phyloP scores from a whole-genome alignment of 1,140 invertebrate genomes.

The Tetraneura akinire region DNA sequence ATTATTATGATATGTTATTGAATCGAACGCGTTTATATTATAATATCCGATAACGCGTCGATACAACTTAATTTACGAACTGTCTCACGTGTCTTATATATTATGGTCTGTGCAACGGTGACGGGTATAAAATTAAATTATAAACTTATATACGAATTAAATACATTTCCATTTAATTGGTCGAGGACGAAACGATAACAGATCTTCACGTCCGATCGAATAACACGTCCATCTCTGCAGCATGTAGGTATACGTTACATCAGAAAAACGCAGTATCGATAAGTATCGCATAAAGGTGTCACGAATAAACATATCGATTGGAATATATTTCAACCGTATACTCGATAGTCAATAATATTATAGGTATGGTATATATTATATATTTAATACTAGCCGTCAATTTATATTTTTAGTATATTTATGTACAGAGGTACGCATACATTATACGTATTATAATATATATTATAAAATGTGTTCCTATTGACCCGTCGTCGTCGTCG shows the following conservation, averaged over 20 bases:
- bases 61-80: neutral
- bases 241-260: neutral
- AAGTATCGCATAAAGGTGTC: neutral
- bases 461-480: no score
- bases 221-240: neutral
- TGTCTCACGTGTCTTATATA: no score
- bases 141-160: neutral
- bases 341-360: neutral
- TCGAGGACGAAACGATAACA: neutral
- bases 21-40: neutral
- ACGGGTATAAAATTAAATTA: neutral
- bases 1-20: no score
- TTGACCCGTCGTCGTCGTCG: no score
- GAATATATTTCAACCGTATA: neutral
- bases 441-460: neutral
- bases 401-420: no score
- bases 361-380: no score
- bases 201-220: constrained; percentile 28
- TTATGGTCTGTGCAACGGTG: neutral
- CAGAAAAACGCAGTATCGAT: neutral
- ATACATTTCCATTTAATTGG: constrained; percentile 40
- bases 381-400: no score
- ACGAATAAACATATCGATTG: neutral
- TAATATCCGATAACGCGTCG: neutral
- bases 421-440: no score